Base-by-base conservation (phyloP, 2,888 invertebrate genomes). In the Stomorhina lunata region DNA sequence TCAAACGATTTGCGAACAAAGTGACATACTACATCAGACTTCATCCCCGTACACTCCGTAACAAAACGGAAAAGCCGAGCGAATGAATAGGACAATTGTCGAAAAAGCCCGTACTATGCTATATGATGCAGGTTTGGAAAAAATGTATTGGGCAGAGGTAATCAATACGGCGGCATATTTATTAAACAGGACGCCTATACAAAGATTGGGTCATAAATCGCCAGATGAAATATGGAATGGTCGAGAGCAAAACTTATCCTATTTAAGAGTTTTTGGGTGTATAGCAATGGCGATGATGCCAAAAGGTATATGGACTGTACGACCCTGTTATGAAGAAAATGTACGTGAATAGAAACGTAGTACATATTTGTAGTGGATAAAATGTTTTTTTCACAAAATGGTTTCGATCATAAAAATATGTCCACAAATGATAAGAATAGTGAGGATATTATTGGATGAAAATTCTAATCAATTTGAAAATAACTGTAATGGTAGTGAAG, bases 291-390 rank as follows among this genome's bases (percentile, higher is more conserved):
- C 68, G 1, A 59, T 80, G 68, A 55, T 4, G 27, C 65, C 71
- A 5, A 79, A 79, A 79, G 10, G 79, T 57, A 0, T 80, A 73
- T 43, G 27, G 32, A 25, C 9, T 80, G n/a, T 80, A 73, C 6
- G 27, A 66, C 27, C 66, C 73, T 0, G 17, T 57, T 7, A 12
- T 6, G 10, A 66, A 12, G 2, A 66, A 61, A 20, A 55, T 75
- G 6, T n/a, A 66, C 6, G 57, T 79, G 29, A 66, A 65, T 37
- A 10, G 79, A 15, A 59, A 72, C 48, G 71, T 48, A 9, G 20
- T n/a, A n/a, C n/a, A n/a, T 20, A 15, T 59, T 73, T n/a, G 10
- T 66, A 9, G 79, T 66, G 32, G n/a, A 45, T 22, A 4, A 63
- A 40, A 71, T 78, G 78, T 71, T 22, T 78, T 69, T 71, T 71